Evolutionary conservation across 2,797 vertebrate species (phyloP).

Genomic region (Melanogrammus aeglefinus): DNA sequence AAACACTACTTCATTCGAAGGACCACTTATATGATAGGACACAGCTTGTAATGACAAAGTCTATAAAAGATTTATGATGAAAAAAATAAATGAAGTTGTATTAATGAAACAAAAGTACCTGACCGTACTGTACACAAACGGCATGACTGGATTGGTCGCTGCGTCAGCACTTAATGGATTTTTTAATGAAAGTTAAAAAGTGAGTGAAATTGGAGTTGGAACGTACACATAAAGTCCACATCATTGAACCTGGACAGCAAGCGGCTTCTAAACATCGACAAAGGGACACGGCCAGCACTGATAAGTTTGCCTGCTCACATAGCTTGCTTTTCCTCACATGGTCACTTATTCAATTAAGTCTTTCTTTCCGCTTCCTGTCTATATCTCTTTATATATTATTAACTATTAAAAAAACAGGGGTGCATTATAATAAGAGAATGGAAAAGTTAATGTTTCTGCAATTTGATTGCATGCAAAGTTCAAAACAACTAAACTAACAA

Average conservation of each 20-base stretch:
- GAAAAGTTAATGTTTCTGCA: too few relatives aligned
- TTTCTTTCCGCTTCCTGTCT: neutral
- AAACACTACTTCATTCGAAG: too few relatives aligned
- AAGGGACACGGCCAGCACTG: neutral
- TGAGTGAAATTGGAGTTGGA: slow-evolving; percentile 40
- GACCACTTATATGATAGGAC: too few relatives aligned
- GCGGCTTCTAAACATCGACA: slow-evolving; percentile 6
- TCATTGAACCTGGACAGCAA: slow-evolving; percentile 17
- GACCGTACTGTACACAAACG: neutral
- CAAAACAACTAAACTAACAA: too few relatives aligned
- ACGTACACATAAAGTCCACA: slow-evolving; percentile 37
- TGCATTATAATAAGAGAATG: too few relatives aligned
- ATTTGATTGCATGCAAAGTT: too few relatives aligned
- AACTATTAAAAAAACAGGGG: too few relatives aligned
- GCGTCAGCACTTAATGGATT: slow-evolving; percentile 38
- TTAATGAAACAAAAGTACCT: neutral
- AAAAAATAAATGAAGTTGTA: too few relatives aligned
- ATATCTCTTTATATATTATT: neutral
- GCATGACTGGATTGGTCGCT: slow-evolving; percentile 25
- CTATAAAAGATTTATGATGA: too few relatives aligned
- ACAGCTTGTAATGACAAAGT: too few relatives aligned
- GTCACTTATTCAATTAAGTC: neutral
- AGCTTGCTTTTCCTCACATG: neutral
- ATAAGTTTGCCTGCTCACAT: neutral
- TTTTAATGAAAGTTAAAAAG: too few relatives aligned